phyloP scores from a whole-genome alignment of 2,113 vertebrate genomes.

The Piliocolobus tephrosceles region DNA sequence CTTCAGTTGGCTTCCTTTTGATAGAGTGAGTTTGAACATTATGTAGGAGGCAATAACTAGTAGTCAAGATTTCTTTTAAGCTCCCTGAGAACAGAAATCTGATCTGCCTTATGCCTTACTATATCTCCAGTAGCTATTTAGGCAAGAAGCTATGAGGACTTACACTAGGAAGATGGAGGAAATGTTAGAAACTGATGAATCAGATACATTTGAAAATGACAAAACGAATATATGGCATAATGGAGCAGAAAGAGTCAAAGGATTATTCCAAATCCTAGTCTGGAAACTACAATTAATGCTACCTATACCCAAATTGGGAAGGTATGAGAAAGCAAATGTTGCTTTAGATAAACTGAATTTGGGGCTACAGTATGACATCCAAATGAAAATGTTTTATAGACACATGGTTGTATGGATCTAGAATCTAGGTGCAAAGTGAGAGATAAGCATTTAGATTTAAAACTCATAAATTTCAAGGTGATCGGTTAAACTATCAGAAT shows the following conservation, averaged over 20 bases:
- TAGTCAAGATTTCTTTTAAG: conserved; percentile 13
- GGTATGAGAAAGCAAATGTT: not conserved
- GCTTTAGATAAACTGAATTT: not conserved
- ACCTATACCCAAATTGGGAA: not conserved
- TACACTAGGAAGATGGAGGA: not conserved
- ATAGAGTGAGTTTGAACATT: not conserved
- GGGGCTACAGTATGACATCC: not conserved
- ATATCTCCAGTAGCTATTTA: not conserved
- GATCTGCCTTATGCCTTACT: not conserved
- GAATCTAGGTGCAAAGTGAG: not conserved
- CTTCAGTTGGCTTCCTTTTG: not conserved
- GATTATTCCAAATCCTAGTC: not conserved
- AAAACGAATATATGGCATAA: not conserved
- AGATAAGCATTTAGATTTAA: conserved; percentile 1
- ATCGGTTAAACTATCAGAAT: not conserved
- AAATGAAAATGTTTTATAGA: conserved; percentile 23
- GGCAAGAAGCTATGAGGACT: not conserved
- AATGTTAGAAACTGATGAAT: not conserved
- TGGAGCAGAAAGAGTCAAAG: not conserved
- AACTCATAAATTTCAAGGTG: not conserved
- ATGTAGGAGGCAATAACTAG: not conserved
- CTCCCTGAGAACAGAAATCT: not conserved
- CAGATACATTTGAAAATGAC: not conserved
- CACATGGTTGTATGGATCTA: not conserved
- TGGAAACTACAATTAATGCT: conserved; percentile 25